A percentile compares a stretch with the other conserved stretches of the same genome.
phyloP scores from a whole-genome alignment of 2,113 vertebrate genomes.

The Sorex araneus region DNA sequence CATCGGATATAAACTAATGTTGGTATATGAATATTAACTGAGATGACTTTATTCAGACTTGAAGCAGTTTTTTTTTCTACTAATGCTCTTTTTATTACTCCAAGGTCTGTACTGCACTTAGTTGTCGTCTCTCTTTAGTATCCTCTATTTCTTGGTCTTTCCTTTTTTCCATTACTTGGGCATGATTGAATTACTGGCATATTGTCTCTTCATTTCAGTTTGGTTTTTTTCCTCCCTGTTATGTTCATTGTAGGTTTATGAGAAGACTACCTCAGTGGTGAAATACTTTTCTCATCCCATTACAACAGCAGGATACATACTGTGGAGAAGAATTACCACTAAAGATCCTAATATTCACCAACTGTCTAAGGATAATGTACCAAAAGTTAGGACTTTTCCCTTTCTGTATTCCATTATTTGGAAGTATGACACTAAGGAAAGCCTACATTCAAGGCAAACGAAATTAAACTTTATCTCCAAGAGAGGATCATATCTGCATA shows the following conservation, averaged over 20 bases:
- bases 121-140: background rate
- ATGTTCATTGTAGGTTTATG: background rate
- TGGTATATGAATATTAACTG: background rate
- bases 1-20: conserved; percentile 8
- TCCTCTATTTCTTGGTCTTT: background rate
- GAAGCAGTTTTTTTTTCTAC: background rate
- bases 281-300: background rate
- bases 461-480: background rate
- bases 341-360: background rate
- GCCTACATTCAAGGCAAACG: background rate
- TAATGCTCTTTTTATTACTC: background rate
- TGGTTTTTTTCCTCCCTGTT: background rate
- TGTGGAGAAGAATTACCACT: background rate
- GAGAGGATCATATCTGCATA: background rate
- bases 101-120: background rate
- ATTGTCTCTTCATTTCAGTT: background rate
- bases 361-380: background rate
- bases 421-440: background rate
- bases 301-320: background rate
- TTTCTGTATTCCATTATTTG: conserved; percentile 20
- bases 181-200: background rate
- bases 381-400: background rate
- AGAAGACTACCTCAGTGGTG: background rate
- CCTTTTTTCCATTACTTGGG: background rate
- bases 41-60: background rate